phyloP scores from a whole-genome alignment of 2,113 vertebrate species.

The Mugil cephalus region DNA sequence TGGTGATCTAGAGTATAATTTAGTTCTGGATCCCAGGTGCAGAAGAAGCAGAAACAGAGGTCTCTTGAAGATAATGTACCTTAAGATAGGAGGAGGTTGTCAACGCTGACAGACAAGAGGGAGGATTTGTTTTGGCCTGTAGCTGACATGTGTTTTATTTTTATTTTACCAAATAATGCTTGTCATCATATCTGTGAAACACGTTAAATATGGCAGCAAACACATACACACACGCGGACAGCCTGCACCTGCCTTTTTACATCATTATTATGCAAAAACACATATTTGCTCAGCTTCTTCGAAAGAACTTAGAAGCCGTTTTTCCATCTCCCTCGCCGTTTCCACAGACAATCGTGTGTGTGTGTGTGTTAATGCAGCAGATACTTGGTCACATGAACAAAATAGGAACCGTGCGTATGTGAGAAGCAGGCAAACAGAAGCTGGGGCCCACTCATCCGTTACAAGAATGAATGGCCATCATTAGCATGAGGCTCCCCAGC shows the following conservation, averaged over 20 bases:
- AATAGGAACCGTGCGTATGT: conserved; percentile 63
- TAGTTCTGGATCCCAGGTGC: conserved; percentile 34
- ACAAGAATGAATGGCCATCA: conserved; percentile 92
- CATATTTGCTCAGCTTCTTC: conserved; percentile 60
- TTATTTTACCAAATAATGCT: conserved; percentile 24
- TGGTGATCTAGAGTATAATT: conserved; percentile 28
- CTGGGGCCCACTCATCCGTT: conserved; percentile 84
- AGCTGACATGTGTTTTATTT: conserved; percentile 2
- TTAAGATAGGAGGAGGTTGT: conserved; percentile 28
- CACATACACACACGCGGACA: conserved; percentile 39
- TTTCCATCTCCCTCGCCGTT: background rate
- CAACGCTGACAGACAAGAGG: conserved; percentile 30
- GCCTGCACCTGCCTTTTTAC: conserved; percentile 67
- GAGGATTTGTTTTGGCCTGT: conserved; percentile 21
- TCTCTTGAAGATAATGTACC: conserved; percentile 5
- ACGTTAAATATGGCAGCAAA: conserved; percentile 18
- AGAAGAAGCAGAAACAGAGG: conserved; percentile 25
- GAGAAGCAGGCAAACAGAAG: conserved; percentile 69
- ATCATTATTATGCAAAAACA: conserved; percentile 68
- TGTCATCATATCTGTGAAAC: conserved; percentile 31
- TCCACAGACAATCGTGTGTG: conserved; percentile 5
- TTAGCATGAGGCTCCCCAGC: conserved; percentile 92
- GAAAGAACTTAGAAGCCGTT: conserved; percentile 34
- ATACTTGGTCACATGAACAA: conserved; percentile 49
- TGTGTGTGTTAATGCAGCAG: conserved; percentile 25